A percentile compares a stretch with the other conserved stretches of the same genome.
phyloP scores from a whole-genome alignment of 1,140 invertebrate genomes.

The Probaryconus sp. region DNA sequence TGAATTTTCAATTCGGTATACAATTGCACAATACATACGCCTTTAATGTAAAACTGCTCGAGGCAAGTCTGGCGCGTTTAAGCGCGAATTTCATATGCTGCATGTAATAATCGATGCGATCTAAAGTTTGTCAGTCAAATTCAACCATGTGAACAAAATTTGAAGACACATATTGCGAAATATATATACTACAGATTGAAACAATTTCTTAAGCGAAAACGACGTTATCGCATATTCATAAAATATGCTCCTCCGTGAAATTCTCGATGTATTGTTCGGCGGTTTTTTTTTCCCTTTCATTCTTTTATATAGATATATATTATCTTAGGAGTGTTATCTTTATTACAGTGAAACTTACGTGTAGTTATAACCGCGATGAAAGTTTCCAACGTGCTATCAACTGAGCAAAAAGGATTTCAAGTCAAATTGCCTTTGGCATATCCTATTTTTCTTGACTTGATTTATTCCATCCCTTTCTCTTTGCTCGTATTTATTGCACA shows the following conservation, averaged over 20 bases:
- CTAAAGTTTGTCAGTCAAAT: conserved; percentile 25
- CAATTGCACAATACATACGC: conserved; percentile 15
- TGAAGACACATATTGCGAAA: not conserved
- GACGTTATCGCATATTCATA: too few relatives aligned
- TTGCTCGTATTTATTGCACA: too few relatives aligned
- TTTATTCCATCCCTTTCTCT: too few relatives aligned
- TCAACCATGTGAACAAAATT: not conserved
- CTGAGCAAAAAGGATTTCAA: not conserved
- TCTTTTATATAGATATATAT: not conserved
- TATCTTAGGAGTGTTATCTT: conserved; percentile 2
- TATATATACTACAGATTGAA: too few relatives aligned
- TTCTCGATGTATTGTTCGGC: conserved; percentile 17
- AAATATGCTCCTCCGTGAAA: too few relatives aligned
- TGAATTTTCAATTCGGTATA: conserved; percentile 21
- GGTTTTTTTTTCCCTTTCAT: too few relatives aligned
- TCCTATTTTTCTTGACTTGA: too few relatives aligned
- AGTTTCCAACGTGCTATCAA: too few relatives aligned
- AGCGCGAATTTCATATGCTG: conserved; percentile 26
- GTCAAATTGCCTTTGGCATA: not conserved
- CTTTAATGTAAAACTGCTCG: conserved; percentile 10
- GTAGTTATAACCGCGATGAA: not conserved
- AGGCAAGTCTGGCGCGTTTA: conserved; percentile 23
- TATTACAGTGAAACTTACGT: conserved; percentile 16
- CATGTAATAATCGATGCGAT: conserved; percentile 24
- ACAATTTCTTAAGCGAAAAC: too few relatives aligned